Evolutionary conservation across 23 tunicate genomes (phyloP), one percentile per base, ranked within the genome.

Genomic region (Ascidia mentula): DNA sequence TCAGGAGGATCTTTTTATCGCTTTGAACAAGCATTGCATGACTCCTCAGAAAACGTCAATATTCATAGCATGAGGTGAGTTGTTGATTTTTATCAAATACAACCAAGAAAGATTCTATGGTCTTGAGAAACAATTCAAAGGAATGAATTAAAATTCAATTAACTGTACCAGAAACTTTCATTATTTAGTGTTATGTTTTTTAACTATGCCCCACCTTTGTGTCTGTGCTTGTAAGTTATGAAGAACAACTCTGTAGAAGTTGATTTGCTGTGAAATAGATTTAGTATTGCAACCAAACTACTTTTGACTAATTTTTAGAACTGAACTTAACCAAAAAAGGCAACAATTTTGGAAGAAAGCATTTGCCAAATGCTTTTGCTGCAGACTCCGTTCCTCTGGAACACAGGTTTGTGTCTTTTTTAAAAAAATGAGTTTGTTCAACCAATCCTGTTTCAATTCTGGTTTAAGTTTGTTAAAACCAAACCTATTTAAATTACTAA

Each of bases 1-100:
- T 38, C 90, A 42, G 97, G 97, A 32, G 59, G 85, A 9, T 38
- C 77, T 9, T 91, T 81, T 32, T 91, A 91, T 59, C 65, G 72
- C 31, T 72, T 81, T 45, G 46, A 77, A 72, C 72, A 38, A 46
- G 97, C 97, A 13, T n/a, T 2, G 31, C 74, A 40, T n/a, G 80
- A n/a, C 69, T 13, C 3, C 22, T 28, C 37, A 38, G 31, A 36
- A 77, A 80, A 37, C 7, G 33, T 80, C 6, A 32, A 36, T 6
- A 53, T 82, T 6, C 37, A 75, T 32, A 31, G 53, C 46, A 82
- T 82, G 73, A 74, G 80, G 87, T 82, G 3, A 20, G 87, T 4
- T 59, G 24, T 20, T 2, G 7, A 20, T 5, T 6, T 9, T 1
- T 20, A 53, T 6, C 65, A 53, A 53, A 6, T 53, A 28, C 65